Conservation (phyloP, 2,113 vertebrate species). For the Gopherus flavomarginatus region DNA sequence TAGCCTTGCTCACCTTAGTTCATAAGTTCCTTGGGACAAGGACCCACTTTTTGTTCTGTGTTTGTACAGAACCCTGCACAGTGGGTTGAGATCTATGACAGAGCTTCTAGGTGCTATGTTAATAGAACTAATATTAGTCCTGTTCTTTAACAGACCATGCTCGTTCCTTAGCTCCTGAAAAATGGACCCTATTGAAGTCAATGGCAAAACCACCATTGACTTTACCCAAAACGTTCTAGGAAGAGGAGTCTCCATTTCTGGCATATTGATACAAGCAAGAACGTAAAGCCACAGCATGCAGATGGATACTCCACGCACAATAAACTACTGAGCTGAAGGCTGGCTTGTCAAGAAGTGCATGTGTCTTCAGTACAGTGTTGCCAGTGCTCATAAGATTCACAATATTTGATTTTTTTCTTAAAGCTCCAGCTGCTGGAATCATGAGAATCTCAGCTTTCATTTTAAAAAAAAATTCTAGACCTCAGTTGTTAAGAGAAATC, state of each 20-base stretch:
- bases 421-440: not conserved
- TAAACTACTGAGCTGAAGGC: not conserved
- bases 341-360: not conserved
- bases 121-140: not conserved
- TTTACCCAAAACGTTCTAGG: not conserved
- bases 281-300: not conserved
- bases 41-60: not conserved
- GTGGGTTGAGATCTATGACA: not conserved
- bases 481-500: not conserved
- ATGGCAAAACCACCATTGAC: not conserved
- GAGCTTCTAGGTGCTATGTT: not conserved
- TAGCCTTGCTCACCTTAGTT: not conserved
- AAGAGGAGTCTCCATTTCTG: not conserved
- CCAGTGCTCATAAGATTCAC: not conserved
- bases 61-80: not conserved
- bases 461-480: not conserved
- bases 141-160: not conserved
- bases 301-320: not conserved
- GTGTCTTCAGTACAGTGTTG: accelerated
- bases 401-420: not conserved
- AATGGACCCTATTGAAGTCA: not conserved
- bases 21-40: not conserved
- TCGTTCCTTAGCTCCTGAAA: not conserved
- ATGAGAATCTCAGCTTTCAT: not conserved
- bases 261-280: not conserved